These are phyloP conservation scores for Peromyscus attwateri DNA, from an alignment of 2,797 vertebrate genomes.

Conservation along the genomic window DNA sequence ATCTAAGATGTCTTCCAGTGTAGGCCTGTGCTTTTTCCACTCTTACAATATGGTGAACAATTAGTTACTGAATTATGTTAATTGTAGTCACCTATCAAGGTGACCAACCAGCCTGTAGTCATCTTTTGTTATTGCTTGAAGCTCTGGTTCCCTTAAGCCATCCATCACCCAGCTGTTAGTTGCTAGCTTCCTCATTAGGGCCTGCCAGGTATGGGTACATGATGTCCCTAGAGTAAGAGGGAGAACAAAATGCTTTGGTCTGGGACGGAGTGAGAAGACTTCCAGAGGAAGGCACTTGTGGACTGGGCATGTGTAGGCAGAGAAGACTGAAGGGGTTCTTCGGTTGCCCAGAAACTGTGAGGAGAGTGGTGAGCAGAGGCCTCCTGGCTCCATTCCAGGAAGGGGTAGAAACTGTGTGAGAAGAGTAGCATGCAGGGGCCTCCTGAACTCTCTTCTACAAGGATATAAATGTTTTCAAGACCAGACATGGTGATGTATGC, in stretches of 20 bases:
- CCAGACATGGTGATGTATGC: not conserved
- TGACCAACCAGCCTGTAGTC: not conserved
- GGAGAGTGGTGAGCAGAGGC: not conserved
- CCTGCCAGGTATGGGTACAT: not conserved
- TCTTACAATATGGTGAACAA: not conserved
- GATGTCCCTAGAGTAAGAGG: not conserved
- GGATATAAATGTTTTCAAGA: not conserved
- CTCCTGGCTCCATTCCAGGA: not conserved
- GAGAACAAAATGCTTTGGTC: not conserved
- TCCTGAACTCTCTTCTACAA: not conserved
- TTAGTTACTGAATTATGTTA: not conserved
- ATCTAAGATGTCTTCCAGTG: not conserved
- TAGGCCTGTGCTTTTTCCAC: not conserved
- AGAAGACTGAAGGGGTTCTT: not conserved
- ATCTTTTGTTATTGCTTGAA: not conserved
- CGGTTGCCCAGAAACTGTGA: not conserved
- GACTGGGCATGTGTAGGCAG: not conserved
- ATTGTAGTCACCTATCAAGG: conserved; percentile 19
- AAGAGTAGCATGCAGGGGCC: not conserved
- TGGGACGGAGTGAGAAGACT: not conserved
- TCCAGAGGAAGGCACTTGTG: not conserved
- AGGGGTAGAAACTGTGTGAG: not conserved
- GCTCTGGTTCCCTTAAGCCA: not conserved
- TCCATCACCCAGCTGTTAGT: not conserved
- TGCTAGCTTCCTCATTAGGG: not conserved